These are phyloP conservation scores for Sternotherus odoratus DNA, from an alignment of 2,797 vertebrate genomes.

Conservation along the genomic window DNA sequence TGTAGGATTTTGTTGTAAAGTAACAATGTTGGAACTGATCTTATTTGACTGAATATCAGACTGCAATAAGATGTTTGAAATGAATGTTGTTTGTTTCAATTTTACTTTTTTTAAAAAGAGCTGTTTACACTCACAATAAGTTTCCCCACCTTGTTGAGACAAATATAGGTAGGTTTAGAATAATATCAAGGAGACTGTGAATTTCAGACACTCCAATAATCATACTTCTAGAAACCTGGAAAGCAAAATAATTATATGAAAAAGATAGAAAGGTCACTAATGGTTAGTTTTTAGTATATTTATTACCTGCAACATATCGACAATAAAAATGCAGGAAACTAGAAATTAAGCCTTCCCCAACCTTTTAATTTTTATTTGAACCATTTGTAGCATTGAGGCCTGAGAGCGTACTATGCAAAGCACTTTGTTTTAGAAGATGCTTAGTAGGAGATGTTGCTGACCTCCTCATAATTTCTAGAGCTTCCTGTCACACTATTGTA, in stretches of 20 bases:
- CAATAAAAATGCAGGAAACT: neutral
- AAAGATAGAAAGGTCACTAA: neutral
- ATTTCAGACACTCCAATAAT: neutral
- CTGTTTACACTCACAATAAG: neutral
- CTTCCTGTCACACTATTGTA: neutral
- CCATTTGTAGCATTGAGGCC: neutral
- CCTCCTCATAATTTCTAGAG: neutral
- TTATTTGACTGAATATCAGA: rapidly evolving
- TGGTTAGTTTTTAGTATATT: neutral
- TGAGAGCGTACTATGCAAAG: neutral
- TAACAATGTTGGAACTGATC: neutral
- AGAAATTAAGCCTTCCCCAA: neutral
- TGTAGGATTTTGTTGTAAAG: neutral
- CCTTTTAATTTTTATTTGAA: neutral
- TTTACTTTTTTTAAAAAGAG: neutral
- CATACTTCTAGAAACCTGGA: neutral
- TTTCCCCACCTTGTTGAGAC: neutral
- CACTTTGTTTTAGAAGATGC: neutral
- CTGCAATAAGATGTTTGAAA: neutral
- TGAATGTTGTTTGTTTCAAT: neutral
- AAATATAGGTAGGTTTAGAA: neutral
- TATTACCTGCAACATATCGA: neutral
- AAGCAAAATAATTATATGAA: neutral
- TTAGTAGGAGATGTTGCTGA: neutral
- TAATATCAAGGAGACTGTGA: rapidly evolving